A percentile compares a stretch with the other conserved stretches of the same genome.
Conservation (phyloP, 2,888 invertebrate genomes). For the Eubasilissa splendida region DNA sequence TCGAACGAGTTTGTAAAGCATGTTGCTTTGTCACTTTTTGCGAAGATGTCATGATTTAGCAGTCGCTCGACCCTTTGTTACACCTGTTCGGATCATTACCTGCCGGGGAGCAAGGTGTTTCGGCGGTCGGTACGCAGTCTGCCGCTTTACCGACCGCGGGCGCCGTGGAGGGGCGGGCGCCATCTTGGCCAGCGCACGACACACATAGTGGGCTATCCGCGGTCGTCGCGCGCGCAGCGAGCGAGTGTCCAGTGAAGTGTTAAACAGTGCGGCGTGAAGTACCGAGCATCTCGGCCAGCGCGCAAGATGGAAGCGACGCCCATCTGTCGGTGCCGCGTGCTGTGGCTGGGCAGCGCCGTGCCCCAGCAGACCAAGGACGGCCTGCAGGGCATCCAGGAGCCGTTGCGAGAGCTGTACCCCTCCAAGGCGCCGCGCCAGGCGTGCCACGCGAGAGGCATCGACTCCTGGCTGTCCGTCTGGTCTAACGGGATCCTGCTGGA, state of each 20-base stretch:
- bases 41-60: background rate
- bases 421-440: slow-evolving; percentile 84
- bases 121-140: slow-evolving; percentile 30
- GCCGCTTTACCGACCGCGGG: slow-evolving; percentile 37
- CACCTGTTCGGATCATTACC: slow-evolving; percentile 32
- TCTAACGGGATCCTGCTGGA: slow-evolving; percentile 95
- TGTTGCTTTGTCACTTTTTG: background rate
- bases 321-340: slow-evolving; percentile 95
- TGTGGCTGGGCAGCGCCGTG: slow-evolving; percentile 96
- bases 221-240: slow-evolving; percentile 36
- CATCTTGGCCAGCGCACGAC: slow-evolving; percentile 50
- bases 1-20: background rate
- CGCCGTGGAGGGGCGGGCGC: slow-evolving; percentile 46
- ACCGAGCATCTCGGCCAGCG: slow-evolving; percentile 5
- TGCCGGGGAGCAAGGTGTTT: slow-evolving; percentile 33
- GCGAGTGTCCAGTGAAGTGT: slow-evolving; percentile 32
- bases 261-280: background rate
- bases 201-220: slow-evolving; percentile 46
- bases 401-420: slow-evolving; percentile 94
- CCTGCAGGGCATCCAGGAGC: slow-evolving; percentile 97
- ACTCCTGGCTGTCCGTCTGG: slow-evolving; percentile 98
- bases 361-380: slow-evolving; percentile 99
- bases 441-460: slow-evolving; percentile 89
- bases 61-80: slow-evolving; percentile 1
- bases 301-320: slow-evolving; percentile 84